Evolutionary conservation across 2,888 invertebrate species (phyloP), one percentile per base, ranked within the genome.

Genomic region (Cephonodes hylas): DNA sequence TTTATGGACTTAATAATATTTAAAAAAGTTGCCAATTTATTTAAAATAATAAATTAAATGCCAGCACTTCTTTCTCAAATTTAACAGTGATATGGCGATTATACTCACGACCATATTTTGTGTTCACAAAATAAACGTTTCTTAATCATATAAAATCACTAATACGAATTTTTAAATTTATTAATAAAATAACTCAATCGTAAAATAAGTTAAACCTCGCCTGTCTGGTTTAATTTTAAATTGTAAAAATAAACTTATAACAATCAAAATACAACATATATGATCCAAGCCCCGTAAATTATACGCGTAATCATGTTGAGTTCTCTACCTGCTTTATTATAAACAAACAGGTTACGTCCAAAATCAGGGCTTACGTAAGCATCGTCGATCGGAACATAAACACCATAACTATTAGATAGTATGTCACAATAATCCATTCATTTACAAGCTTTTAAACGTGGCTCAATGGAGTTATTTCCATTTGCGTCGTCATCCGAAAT

Each of bases 401-500:
- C 18, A 44, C 13, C 10, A 8, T 18, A 18, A 53, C 53, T 53
- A 53, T 53, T 53, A 53, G 53, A 48, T 18, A 46, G 13, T 45
- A 22, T 22, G 22, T 27, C 25, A 38, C 38, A 48, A 48, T 27
- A 23, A 15, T 48, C 15, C 18, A 31, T 53, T 31, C 31, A 31
- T 8, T 53, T 53, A 27, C 27, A 31, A 53, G 44, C 8, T 10
- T 42, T 59, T 59, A 18, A 44, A 42, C 27, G 31, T 27, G 27
- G 42, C 23, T 23, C 42, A 44, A 58, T 38, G 38, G 38, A 20
- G 44, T 61, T 62, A 62, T 62, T 58, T 61, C 45, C 38, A 59
- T 57, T 42, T 34, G 59, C 27, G 45, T 34, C 59, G 57, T 60
- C 59, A 58, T 25, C 23, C 10, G 61, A 57, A 38, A 61, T 38